Conservation (phyloP, 1,140 invertebrate species). For the Zaprionus inermis region DNA sequence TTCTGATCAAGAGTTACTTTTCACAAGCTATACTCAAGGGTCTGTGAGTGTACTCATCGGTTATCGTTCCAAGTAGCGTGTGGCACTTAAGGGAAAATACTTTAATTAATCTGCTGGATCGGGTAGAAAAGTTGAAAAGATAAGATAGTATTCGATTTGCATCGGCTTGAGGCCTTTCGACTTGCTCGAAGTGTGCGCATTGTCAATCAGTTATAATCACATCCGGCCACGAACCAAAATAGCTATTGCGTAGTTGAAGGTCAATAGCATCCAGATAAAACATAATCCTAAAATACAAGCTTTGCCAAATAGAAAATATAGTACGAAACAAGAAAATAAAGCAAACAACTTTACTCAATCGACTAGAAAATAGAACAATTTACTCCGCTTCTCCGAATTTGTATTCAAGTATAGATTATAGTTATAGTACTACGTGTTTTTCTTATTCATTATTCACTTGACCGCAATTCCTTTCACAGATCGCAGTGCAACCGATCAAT, state of each 20-base stretch:
- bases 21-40: not conserved
- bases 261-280: not conserved
- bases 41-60: not conserved
- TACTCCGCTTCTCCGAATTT: not conserved
- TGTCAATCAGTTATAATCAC: conserved; percentile 17
- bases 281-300: not conserved
- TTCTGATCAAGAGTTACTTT: not conserved
- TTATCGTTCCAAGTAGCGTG: conserved; percentile 25
- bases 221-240: conserved; percentile 18
- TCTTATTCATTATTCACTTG: not conserved
- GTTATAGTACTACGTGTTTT: not conserved
- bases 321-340: not conserved
- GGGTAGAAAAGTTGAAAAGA: conserved; percentile 6
- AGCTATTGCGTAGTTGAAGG: not conserved
- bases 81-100: conserved; percentile 27
- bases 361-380: too few relatives aligned
- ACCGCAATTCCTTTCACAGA: not conserved
- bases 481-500: conserved; percentile 5
- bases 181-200: not conserved
- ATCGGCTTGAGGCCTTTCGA: conserved; percentile 9
- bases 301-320: not conserved
- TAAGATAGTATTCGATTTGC: conserved; percentile 26
- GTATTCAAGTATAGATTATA: not conserved
- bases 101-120: conserved; percentile 35
- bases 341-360: not conserved